phyloP scores from a whole-genome alignment of 2,888 invertebrate genomes.

The Pterostichus niger region DNA sequence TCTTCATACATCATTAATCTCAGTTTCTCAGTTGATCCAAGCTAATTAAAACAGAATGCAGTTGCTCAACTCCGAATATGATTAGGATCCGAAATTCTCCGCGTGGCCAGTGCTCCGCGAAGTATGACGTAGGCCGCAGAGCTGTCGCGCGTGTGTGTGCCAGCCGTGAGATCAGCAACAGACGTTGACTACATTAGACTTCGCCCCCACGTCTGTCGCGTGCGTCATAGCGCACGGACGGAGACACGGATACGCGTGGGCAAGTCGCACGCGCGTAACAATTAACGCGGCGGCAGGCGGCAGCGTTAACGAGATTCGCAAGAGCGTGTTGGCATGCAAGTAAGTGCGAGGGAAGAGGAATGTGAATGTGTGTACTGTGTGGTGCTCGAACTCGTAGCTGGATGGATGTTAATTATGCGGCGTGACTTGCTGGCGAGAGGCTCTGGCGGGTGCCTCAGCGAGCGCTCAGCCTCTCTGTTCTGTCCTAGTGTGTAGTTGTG shows the following conservation, averaged over 20 bases:
- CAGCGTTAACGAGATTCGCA: slow-evolving; percentile 37
- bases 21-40: no score
- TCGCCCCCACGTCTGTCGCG: slow-evolving; percentile 28
- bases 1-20: no score
- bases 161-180: slow-evolving; percentile 19
- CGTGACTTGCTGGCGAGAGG: slow-evolving; percentile 64
- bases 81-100: background rate
- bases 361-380: slow-evolving; percentile 5
- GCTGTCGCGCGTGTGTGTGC: background rate
- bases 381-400: slow-evolving; percentile 7
- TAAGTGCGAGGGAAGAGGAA: background rate
- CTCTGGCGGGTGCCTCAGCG: slow-evolving; percentile 34
- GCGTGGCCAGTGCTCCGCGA: slow-evolving; percentile 1
- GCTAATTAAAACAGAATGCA: background rate
- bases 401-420: slow-evolving; percentile 60
- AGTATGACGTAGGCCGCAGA: background rate
- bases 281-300: slow-evolving; percentile 31
- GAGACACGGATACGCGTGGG: slow-evolving; percentile 46
- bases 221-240: slow-evolving; percentile 48
- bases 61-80: background rate
- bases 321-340: slow-evolving; percentile 9
- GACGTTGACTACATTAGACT: slow-evolving; percentile 5
- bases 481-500: background rate
- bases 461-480: no score
- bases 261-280: slow-evolving; percentile 37